Conservation (phyloP, 2,797 vertebrate species). For the Enteromius fasciolatus region DNA sequence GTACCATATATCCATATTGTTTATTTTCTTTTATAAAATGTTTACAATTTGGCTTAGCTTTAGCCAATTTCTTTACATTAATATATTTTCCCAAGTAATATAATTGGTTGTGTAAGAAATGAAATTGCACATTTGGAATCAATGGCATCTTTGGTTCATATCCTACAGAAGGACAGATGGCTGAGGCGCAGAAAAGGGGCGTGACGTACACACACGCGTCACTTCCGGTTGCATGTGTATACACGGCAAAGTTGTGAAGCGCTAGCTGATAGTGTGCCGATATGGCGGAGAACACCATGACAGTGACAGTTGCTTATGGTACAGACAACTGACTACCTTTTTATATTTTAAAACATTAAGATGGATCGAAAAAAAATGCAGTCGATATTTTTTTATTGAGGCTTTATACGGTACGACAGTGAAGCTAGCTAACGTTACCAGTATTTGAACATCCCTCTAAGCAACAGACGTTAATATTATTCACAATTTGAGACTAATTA, state of each 20-base stretch:
- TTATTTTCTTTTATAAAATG: too few species aligned
- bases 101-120: too few species aligned
- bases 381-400: not conserved
- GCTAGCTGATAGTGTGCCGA: slow-evolving; percentile 45
- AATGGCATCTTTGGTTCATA: too few species aligned
- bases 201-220: not conserved
- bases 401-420: not conserved
- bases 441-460: slow-evolving; percentile 17
- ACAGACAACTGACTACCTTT: slow-evolving; percentile 53
- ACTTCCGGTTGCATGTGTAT: slow-evolving; percentile 39
- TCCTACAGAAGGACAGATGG: too few species aligned
- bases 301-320: slow-evolving; percentile 81
- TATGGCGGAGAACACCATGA: slow-evolving; percentile 76
- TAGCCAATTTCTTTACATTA: too few species aligned
- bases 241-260: slow-evolving; percentile 37
- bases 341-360: not conserved
- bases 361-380: not conserved
- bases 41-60: too few species aligned
- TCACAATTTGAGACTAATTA: not conserved
- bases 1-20: too few species aligned
- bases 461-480: not conserved
- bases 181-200: not conserved
- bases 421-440: slow-evolving; percentile 5
- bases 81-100: too few species aligned
- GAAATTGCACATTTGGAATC: too few species aligned